Base-by-base conservation (phyloP, 2,888 invertebrate species). In the Drosophila putrida region DNA sequence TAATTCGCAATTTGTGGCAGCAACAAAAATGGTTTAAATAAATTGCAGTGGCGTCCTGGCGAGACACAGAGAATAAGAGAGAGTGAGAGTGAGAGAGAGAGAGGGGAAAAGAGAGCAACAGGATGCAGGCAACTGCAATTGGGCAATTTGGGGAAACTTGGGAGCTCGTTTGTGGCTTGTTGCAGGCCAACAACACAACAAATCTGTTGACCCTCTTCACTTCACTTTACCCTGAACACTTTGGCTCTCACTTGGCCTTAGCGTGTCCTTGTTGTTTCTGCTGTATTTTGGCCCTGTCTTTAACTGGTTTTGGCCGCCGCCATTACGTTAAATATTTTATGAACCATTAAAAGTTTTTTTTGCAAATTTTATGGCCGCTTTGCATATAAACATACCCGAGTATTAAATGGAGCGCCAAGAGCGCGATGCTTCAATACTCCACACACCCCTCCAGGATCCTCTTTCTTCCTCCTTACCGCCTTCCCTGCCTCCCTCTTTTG, bases 281-380 rank as follows among this genome's bases (percentile, higher is more conserved):
- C 74, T 67, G 66, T 20, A 25, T 20, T 75, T 72, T 79, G 70
- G 66, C 64, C 77, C 53, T 66, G 86, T 88, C 87, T 80, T 82
- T 86, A 82, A 88, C 80, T 61, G 62, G 87, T 83, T 83, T 62
- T 78, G 80, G 82, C 58, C 61, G 50, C 31, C 68, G 74, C 77
- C 89, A 89, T 89, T 86, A 86, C 71, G 83, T 89, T 89, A 88
- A 89, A 86, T 86, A 89, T 86, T 86, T 89, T 86, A 86, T 86
- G 86, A 86, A 83, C 90, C 88, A 89, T 86, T 86, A 86, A 86
- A 86, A 89, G 90, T 85, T 86, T 88, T 47, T 47, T 49, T 35
- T 88, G 75, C 88, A 89, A 85, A 89, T 86, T 86, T 86, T 86
- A 86, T 86, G 78, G 86, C 81, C 86, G 90, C 83, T 89, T 86